These are phyloP conservation scores for Propithecus perrieri DNA, from an alignment of 2,797 vertebrate species.

Conservation along the genomic window DNA sequence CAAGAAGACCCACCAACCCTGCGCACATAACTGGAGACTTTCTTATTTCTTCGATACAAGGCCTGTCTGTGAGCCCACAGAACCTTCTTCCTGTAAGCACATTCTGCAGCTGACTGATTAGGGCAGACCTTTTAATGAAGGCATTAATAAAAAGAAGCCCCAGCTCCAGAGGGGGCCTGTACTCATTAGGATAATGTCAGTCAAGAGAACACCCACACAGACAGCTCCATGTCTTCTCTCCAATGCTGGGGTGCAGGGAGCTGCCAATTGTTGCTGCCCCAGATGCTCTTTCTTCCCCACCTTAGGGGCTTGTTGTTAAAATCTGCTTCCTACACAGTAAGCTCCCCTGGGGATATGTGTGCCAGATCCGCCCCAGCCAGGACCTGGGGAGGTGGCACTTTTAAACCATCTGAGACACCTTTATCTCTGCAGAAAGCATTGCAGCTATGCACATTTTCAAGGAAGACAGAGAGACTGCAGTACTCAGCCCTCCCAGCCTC, in stretches of 20 bases:
- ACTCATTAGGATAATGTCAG: slow-evolving; percentile 82
- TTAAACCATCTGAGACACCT: neutral
- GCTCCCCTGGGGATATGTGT: neutral
- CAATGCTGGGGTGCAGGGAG: neutral
- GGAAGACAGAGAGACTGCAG: neutral
- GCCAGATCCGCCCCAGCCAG: neutral
- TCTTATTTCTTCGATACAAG: neutral
- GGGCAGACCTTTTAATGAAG: slow-evolving; percentile 77
- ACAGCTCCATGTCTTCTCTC: slow-evolving; percentile 73
- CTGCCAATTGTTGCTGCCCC: neutral
- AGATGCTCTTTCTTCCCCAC: neutral
- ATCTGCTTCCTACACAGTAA: neutral
- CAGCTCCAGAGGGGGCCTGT: slow-evolving; percentile 64
- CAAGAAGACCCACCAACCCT: neutral
- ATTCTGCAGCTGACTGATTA: slow-evolving; percentile 54
- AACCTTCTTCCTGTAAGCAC: slow-evolving; percentile 67
- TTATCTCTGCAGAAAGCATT: neutral
- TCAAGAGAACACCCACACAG: slow-evolving; percentile 82
- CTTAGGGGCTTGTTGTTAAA: neutral
- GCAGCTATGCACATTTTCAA: neutral
- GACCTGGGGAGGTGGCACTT: neutral
- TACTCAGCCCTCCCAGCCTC: too few species aligned
- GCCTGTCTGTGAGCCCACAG: neutral
- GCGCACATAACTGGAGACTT: neutral
- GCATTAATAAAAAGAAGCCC: slow-evolving; percentile 77